These are phyloP conservation scores for Gobiocypris rarus DNA, from an alignment of 2,113 vertebrate species.

Conservation along the genomic window DNA sequence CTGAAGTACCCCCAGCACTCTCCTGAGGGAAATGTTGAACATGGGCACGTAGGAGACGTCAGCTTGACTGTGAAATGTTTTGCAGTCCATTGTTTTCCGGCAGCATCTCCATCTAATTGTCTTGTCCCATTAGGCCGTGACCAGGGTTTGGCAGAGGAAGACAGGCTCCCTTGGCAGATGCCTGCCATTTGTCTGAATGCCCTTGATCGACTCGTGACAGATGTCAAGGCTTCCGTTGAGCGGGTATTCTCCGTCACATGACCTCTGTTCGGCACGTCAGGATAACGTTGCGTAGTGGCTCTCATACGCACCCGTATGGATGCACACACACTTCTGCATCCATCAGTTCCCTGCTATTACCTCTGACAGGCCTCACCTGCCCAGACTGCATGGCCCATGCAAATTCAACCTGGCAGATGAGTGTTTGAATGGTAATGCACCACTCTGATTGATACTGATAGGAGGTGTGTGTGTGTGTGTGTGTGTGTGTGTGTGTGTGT, in stretches of 20 bases:
- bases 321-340: constrained; percentile 64
- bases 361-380: constrained; percentile 77
- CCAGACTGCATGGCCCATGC: constrained; percentile 76
- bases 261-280: constrained; percentile 67
- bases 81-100: constrained; percentile 69
- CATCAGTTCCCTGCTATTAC: constrained; percentile 80
- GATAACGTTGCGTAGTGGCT: constrained; percentile 25
- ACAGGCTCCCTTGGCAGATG: constrained; percentile 75
- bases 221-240: constrained; percentile 80
- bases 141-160: constrained; percentile 64
- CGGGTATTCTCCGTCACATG: constrained; percentile 75
- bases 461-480: constrained; percentile 38
- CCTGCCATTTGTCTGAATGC: constrained; percentile 72
- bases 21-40: constrained; percentile 52
- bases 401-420: constrained; percentile 70
- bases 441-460: constrained; percentile 60
- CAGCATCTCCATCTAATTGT: constrained; percentile 69
- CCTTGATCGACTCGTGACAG: constrained; percentile 81
- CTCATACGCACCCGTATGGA: constrained; percentile 55
- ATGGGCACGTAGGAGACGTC: constrained; percentile 46
- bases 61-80: constrained; percentile 58
- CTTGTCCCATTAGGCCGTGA: constrained; percentile 75
- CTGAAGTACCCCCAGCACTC: neutral
- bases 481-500: neutral
- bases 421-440: constrained; percentile 68